Percentiles rank a stretch among this genome's conserved stretches.
phyloP scores from a whole-genome alignment of 1,140 invertebrate species.

The Druon quercuslanigerum region DNA sequence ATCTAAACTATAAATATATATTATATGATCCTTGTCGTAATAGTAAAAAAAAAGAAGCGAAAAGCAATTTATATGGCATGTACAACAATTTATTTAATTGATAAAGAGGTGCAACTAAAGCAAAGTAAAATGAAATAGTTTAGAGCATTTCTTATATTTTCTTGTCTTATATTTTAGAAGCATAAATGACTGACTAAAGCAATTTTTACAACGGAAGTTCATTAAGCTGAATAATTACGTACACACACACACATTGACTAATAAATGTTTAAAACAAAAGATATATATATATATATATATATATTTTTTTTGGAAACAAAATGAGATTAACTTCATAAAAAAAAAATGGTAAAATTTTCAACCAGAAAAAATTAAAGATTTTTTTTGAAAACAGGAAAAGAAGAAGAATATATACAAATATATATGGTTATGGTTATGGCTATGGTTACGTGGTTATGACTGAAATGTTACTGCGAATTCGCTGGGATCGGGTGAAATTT shows the following conservation, averaged over 20 bases:
- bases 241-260: not conserved
- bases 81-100: not conserved
- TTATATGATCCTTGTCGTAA: not conserved
- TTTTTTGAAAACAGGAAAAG: too few species aligned
- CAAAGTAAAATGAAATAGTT: not conserved
- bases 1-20: not conserved
- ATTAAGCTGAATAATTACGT: conserved; percentile 16
- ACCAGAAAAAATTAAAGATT: too few species aligned
- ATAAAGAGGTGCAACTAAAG: not conserved
- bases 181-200: not conserved
- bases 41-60: not conserved
- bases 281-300: not conserved
- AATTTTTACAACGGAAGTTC: not conserved
- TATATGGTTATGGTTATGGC: too few species aligned
- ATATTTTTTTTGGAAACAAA: too few species aligned
- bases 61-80: not conserved
- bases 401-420: too few species aligned
- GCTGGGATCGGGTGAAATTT: too few species aligned
- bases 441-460: too few species aligned
- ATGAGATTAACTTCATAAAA: too few species aligned
- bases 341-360: too few species aligned
- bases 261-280: not conserved
- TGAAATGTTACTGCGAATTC: too few species aligned
- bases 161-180: not conserved
- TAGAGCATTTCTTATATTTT: conserved; percentile 6